Evolutionary conservation across 92 coral and sea anemone species (phyloP).

Genomic region (Muricea muricata): DNA sequence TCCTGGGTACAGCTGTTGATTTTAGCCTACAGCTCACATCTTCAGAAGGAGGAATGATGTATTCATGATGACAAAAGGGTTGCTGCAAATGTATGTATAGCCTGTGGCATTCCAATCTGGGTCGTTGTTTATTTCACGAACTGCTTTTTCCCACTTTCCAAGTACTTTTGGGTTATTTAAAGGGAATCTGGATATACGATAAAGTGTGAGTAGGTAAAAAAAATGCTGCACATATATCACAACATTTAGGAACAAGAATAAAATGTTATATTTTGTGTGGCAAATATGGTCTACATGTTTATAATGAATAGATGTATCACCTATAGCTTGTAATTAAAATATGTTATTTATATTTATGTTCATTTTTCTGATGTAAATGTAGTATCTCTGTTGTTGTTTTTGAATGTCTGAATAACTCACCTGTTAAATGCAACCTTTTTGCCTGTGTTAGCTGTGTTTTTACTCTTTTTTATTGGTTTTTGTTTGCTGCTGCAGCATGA

Average conservation of each 20-base stretch:
- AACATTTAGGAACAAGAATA: no score
- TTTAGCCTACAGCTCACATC: neutral
- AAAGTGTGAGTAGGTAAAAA: neutral
- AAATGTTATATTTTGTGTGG: no score
- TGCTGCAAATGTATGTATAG: slow-evolving; percentile 5
- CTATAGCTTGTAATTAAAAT: neutral
- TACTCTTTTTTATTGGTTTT: neutral
- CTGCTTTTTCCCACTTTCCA: slow-evolving; percentile 10
- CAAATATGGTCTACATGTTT: no score
- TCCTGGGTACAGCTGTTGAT: neutral
- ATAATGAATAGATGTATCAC: no score
- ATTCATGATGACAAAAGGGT: neutral
- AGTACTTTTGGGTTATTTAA: neutral
- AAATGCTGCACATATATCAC: no score
- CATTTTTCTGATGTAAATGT: neutral
- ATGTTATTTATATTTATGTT: neutral
- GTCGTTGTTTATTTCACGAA: neutral
- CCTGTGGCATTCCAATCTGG: slow-evolving; percentile 3
- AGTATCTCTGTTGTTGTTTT: neutral
- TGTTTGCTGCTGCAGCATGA: neutral
- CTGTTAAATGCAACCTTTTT: slow-evolving; percentile 12
- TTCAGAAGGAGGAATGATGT: neutral
- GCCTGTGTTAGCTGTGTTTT: neutral
- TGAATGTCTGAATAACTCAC: neutral
- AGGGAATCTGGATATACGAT: slow-evolving; percentile 4